Evolutionary conservation across 2,888 invertebrate species (phyloP).

Genomic region (Tetramorium bicarinatum): DNA sequence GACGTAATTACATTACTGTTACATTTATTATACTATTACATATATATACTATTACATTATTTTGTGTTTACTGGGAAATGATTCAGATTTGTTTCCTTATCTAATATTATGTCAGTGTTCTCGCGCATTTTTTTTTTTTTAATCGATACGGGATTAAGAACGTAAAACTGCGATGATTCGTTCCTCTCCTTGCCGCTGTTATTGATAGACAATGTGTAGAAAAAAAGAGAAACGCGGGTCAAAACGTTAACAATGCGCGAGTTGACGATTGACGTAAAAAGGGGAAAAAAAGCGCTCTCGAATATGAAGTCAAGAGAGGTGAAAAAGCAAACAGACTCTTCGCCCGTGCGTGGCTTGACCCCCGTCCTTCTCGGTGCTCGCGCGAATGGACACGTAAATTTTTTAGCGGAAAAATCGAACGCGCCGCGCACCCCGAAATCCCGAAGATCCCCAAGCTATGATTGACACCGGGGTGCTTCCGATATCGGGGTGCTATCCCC

Average conservation of each 20-base stretch:
- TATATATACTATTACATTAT: no score
- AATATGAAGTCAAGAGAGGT: slow-evolving; percentile 77
- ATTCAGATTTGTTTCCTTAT: background rate
- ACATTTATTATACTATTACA: no score
- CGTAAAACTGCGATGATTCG: background rate
- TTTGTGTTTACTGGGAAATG: no score
- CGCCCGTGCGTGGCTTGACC: slow-evolving; percentile 33
- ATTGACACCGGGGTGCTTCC: slow-evolving; percentile 80
- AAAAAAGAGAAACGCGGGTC: slow-evolving; percentile 59
- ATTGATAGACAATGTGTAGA: slow-evolving; percentile 39
- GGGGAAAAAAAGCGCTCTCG: slow-evolving; percentile 73
- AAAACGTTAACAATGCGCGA: slow-evolving; percentile 80
- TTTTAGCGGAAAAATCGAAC: slow-evolving; percentile 68
- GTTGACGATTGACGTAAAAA: slow-evolving; percentile 71
- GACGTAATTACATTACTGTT: no score
- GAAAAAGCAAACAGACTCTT: slow-evolving; percentile 80
- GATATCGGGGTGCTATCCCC: slow-evolving; percentile 1
- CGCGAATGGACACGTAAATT: slow-evolving; percentile 75
- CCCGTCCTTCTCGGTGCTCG: slow-evolving; percentile 47
- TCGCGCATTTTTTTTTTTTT: background rate
- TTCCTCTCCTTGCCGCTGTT: slow-evolving; percentile 53
- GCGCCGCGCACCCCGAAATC: slow-evolving; percentile 59
- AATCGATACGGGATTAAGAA: background rate
- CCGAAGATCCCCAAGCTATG: slow-evolving; percentile 68
- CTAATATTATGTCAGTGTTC: background rate